Conservation (phyloP, 2,113 vertebrate genomes). For the Poeciliopsis retropinna region DNA sequence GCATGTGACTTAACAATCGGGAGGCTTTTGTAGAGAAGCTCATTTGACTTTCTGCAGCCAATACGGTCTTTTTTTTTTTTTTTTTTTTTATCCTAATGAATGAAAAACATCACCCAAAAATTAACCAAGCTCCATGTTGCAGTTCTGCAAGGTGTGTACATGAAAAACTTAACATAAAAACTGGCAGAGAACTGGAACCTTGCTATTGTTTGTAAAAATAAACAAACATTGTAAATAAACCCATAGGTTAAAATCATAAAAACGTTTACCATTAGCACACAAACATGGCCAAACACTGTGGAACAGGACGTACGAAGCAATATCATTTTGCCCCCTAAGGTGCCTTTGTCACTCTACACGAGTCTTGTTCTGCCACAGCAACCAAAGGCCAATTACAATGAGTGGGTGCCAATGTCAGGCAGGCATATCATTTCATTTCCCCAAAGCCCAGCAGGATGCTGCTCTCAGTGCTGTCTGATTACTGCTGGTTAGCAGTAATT, state of each 20-base stretch:
- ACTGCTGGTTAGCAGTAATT: conserved; percentile 1
- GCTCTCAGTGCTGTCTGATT: conserved; percentile 15
- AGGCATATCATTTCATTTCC: conserved; percentile 44
- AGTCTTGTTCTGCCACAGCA: conserved; percentile 43
- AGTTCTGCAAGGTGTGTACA: too few species aligned
- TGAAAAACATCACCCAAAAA: too few species aligned
- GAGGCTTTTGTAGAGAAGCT: too few species aligned
- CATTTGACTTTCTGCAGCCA: too few species aligned
- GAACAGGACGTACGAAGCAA: conserved; percentile 5
- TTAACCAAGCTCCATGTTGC: too few species aligned
- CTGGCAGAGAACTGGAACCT: not conserved
- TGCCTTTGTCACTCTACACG: conserved; percentile 46
- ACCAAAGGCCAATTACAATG: conserved; percentile 49
- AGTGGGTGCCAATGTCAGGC: conserved; percentile 48
- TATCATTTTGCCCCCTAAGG: conserved; percentile 34
- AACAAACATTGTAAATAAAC: not conserved
- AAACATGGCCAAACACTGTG: not conserved
- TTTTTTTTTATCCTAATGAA: too few species aligned
- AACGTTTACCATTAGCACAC: not conserved
- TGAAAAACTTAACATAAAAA: not conserved
- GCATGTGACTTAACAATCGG: too few species aligned
- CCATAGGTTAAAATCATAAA: not conserved
- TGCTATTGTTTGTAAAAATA: not conserved
- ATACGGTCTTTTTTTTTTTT: too few species aligned
- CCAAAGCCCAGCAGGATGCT: conserved; percentile 39